These are phyloP conservation scores for Acronicta psi DNA, from an alignment of 2,888 invertebrate genomes.

Conservation along the genomic window DNA sequence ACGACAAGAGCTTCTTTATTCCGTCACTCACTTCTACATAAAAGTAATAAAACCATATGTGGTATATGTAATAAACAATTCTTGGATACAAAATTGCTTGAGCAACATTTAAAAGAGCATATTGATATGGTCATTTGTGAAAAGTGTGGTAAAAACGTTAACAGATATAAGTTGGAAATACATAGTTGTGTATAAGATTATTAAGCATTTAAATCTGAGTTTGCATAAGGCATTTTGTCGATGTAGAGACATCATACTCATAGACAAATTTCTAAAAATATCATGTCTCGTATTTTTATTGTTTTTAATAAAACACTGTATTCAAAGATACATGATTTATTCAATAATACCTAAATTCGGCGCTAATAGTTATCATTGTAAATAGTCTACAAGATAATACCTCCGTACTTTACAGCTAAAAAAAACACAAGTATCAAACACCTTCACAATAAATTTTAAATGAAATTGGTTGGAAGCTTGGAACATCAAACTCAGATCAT, in stretches of 20 bases:
- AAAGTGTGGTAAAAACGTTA: slow-evolving; percentile 75
- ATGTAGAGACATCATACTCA: too few relatives aligned
- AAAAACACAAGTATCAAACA: slow-evolving; percentile 37
- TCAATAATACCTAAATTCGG: slow-evolving; percentile 43
- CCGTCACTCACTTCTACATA: slow-evolving; percentile 73
- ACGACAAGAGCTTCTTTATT: slow-evolving; percentile 70
- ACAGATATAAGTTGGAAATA: slow-evolving; percentile 62
- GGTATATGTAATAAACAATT: slow-evolving; percentile 69
- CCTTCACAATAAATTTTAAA: slow-evolving; percentile 14
- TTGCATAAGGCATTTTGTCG: too few relatives aligned
- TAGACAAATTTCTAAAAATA: too few relatives aligned
- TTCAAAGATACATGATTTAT: slow-evolving; percentile 41
- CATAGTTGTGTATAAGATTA: slow-evolving; percentile 66
- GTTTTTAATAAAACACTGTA: slow-evolving; percentile 2
- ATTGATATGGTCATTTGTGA: slow-evolving; percentile 78
- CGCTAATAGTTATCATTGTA: slow-evolving; percentile 36
- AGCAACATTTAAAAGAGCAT: slow-evolving; percentile 71
- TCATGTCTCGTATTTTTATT: neutral
- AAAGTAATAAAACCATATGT: slow-evolving; percentile 61
- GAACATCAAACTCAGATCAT: neutral
- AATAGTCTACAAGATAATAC: slow-evolving; percentile 29
- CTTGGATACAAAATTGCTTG: slow-evolving; percentile 58
- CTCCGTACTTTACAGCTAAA: slow-evolving; percentile 32
- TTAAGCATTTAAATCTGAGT: too few relatives aligned
- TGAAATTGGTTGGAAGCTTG: neutral